Evolutionary conservation across 1,140 invertebrate species (phyloP), one percentile per base, ranked within the genome.

Genomic region (Monochamus saltuarius): DNA sequence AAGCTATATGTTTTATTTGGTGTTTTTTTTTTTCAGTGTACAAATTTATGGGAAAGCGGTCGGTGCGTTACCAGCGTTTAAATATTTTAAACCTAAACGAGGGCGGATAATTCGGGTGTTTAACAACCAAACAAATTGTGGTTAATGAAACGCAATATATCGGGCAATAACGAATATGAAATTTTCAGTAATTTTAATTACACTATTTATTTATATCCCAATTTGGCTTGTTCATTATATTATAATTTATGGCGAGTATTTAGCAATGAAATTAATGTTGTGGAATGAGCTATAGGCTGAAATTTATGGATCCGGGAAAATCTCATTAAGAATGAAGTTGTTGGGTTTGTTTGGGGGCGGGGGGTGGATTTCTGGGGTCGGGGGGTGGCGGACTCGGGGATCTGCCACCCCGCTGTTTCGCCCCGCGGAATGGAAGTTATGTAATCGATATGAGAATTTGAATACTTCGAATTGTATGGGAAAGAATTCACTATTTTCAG

Each of bases 301-400:
- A 75, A 76, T 76, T 76, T 75, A 76, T 76, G 74, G 74, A 76
- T 74, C 73, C 72, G 73, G 72, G 72, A 71, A 75, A 74, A 76
- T 75, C 74, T 76, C 74, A 76, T 76, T 76, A 76, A 75, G 73
- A 76, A 76, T 75, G 74, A 72, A 74, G 73, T 74, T 74, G 73
- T 74, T 72, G 73, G 71, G 73, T 72, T 74, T 73, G 71, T 74
- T 68, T 68, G 53, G 65, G 69, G 67, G 62, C 49, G 54, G 38
- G 42, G 65, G 59, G 37, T 45, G 57, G 47, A 49, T 62, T 45
- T 29, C 49, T 54, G 42, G 61, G 59, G 42, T 45, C 40, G 57
- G 19, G 39, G 56, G 59, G 53, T 9, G 51, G 51, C 13, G 61
- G 61, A 46, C 59, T 47, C 40, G 45, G 38, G 37, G 45, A 39